phyloP scores from a whole-genome alignment of 2,888 invertebrate genomes.

The Cryptophagus acutangulus region DNA sequence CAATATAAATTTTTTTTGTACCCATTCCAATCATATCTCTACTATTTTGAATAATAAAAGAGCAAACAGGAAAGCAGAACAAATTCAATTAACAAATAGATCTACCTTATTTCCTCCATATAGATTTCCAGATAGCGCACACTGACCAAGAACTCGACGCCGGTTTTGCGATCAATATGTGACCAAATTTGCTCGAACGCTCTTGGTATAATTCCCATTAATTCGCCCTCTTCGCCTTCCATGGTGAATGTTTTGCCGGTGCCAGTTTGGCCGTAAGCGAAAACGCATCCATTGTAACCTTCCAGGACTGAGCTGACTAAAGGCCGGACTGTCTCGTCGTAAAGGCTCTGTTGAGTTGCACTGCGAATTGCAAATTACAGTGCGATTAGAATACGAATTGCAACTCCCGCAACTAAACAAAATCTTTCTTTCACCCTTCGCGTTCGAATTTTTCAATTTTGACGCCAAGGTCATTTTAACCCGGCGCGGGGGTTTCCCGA shows the following conservation, averaged over 20 bases:
- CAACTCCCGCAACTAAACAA: too few species aligned
- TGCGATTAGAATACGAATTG: too few species aligned
- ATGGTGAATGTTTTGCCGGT: slow-evolving; percentile 81
- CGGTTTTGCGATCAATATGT: slow-evolving; percentile 84
- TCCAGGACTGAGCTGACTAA: slow-evolving; percentile 92
- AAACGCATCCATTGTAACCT: slow-evolving; percentile 98
- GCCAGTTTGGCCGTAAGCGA: slow-evolving; percentile 99
- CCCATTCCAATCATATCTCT: too few species aligned
- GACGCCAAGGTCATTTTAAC: background rate
- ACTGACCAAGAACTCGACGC: slow-evolving; percentile 92
- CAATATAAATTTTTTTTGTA: too few species aligned
- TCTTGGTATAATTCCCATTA: slow-evolving; percentile 66
- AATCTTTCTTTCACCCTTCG: slow-evolving; percentile 1
- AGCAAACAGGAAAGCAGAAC: background rate
- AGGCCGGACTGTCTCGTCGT: slow-evolving; percentile 93
- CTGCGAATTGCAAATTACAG: slow-evolving; percentile 49
- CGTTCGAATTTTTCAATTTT: background rate
- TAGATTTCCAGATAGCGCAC: slow-evolving; percentile 98
- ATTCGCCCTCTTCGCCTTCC: slow-evolving; percentile 58
- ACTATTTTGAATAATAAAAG: too few species aligned
- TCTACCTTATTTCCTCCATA: slow-evolving; percentile 78
- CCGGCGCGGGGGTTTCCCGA: too few species aligned
- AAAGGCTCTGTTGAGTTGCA: slow-evolving; percentile 86
- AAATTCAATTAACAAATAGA: background rate
- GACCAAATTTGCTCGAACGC: slow-evolving; percentile 97